A percentile compares a stretch with the other conserved stretches of the same genome.
Evolutionary conservation across 1,140 invertebrate genomes (phyloP).

Genomic region (Hesperophylax magnus): DNA sequence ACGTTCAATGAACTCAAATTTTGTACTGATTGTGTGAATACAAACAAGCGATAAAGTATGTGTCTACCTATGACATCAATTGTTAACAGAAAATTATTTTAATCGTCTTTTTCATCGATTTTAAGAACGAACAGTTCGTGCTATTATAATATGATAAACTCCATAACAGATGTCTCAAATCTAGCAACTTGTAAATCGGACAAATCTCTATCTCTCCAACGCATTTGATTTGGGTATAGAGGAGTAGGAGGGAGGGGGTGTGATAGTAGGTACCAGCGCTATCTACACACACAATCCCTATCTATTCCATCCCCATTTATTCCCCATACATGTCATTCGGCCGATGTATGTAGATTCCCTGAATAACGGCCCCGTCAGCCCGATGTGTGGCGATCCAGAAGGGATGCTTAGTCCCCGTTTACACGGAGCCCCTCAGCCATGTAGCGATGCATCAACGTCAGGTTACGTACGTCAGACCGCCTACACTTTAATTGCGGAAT

Average conservation of each 20-base stretch:
- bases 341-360: conserved; percentile 3
- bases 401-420: conserved; percentile 22
- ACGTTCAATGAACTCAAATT: no score
- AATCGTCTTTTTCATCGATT: no score
- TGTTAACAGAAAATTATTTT: no score
- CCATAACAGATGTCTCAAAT: background rate
- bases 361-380: conserved; percentile 67
- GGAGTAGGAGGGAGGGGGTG: no score
- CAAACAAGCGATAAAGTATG: no score
- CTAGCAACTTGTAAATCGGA: background rate
- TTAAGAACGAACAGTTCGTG: no score
- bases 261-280: background rate
- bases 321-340: background rate
- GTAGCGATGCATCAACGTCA: conserved; percentile 57
- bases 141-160: no score
- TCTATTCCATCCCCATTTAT: background rate
- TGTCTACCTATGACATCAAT: no score
- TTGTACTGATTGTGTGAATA: no score
- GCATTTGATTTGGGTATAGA: no score
- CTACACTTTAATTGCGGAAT: conserved; percentile 57
- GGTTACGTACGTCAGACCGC: conserved; percentile 46
- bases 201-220: background rate
- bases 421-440: conserved; percentile 10
- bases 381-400: conserved; percentile 70
- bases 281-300: background rate